Percentiles rank a stretch among this genome's conserved stretches.
phyloP scores from a whole-genome alignment of 2,888 invertebrate genomes.

The Xylophagus ater region DNA sequence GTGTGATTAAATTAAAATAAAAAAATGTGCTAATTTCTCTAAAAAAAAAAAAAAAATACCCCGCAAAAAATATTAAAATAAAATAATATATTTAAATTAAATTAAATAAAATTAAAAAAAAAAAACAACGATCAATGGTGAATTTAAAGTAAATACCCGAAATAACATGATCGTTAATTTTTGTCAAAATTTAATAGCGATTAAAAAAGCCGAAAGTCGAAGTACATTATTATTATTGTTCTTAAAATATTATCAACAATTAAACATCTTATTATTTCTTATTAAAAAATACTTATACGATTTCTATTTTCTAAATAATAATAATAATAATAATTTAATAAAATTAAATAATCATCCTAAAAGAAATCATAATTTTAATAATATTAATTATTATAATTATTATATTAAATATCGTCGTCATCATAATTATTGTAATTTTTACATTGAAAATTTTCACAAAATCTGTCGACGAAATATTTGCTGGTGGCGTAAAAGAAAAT shows the following conservation, averaged over 20 bases:
- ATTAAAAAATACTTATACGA: too few relatives aligned
- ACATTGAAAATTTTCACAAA: conserved; percentile 16
- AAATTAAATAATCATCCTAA: too few relatives aligned
- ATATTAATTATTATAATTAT: too few relatives aligned
- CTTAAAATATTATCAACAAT: too few relatives aligned
- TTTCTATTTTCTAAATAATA: too few relatives aligned
- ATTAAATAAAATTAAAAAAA: too few relatives aligned
- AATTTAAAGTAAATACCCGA: conserved; percentile 10
- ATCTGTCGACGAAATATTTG: conserved; percentile 15
- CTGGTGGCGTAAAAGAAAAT: conserved; percentile 17
- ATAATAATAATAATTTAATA: background rate
- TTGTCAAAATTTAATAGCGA: conserved; percentile 12
- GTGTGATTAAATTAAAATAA: too few relatives aligned
- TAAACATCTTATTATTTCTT: too few relatives aligned
- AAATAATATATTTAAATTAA: conserved; percentile 6
- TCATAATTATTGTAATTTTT: conserved; percentile 10
- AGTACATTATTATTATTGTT: conserved; percentile 8
- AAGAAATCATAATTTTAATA: too few relatives aligned
- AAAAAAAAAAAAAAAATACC: conserved; percentile 8
- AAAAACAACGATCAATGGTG: conserved; percentile 16
- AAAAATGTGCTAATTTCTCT: too few relatives aligned
- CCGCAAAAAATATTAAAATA: conserved; percentile 3
- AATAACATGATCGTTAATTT: conserved; percentile 18
- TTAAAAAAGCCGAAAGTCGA: conserved; percentile 15
- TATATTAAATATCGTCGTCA: too few relatives aligned